These are phyloP conservation scores for Cyphomyrmex costatus DNA, from an alignment of 1,140 invertebrate species.

Conservation along the genomic window DNA sequence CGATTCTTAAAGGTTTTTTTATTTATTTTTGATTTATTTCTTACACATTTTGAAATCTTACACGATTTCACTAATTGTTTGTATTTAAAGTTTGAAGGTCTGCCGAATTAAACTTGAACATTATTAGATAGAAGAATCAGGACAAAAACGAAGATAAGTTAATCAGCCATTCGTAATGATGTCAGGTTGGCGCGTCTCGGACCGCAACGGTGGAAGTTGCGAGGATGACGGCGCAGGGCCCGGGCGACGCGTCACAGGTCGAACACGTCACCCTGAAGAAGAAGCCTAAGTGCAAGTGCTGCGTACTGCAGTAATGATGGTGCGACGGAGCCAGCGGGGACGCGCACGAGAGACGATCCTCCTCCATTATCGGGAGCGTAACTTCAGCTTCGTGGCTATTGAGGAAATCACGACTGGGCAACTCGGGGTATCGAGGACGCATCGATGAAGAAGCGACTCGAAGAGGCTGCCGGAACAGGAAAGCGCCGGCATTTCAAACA, in stretches of 20 bases:
- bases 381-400: conserved; percentile 2
- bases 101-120: background rate
- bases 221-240: conserved; percentile 90
- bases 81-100: background rate
- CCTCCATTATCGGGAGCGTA: conserved; percentile 26
- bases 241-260: conserved; percentile 92
- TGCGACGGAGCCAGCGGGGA: conserved; percentile 41
- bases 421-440: conserved; percentile 23
- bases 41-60: no score
- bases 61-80: background rate
- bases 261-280: conserved; percentile 96
- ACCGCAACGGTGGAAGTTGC: conserved; percentile 91
- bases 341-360: conserved; percentile 34
- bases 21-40: no score
- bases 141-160: background rate
- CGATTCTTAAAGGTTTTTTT: no score
- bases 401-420: conserved; percentile 14
- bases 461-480: conserved; percentile 6
- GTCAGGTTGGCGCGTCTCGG: conserved; percentile 80
- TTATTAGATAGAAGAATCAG: background rate
- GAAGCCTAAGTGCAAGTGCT: conserved; percentile 96
- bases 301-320: conserved; percentile 92
- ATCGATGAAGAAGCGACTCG: conserved; percentile 31
- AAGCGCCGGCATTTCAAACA: background rate
- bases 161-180: background rate